Evolutionary conservation across 2,113 vertebrate genomes (phyloP), one percentile per base, ranked within the genome.

Genomic region (Stigmatopora nigra): DNA sequence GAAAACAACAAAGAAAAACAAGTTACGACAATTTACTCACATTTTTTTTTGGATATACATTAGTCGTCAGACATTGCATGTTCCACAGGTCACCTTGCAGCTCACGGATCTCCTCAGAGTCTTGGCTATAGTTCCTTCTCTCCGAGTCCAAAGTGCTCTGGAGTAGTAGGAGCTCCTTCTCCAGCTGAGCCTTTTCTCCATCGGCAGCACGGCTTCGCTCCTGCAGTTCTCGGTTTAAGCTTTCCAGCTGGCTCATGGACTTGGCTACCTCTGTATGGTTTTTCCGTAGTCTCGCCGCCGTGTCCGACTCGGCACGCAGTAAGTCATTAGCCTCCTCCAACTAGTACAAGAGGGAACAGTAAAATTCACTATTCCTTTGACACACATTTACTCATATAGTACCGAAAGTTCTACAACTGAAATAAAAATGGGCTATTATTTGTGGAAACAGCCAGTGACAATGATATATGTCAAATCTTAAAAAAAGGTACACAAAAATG

Each of bases 51-150:
- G 46, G 53, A 20, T 14, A 35, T 13, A 22, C 1, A 6, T 61
- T 15, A 1, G 19, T 5, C 5, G n/a, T 44, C 11, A 14, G 17
- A 45, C 20, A 45, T 15, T 11, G 19, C 13, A 12, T 5, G n/a
- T 20, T 22, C 49, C 13, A n/a, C 31, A 20, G 3, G 15, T 77
- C 91, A 99, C 97, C 97, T 89, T 98, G 94, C 65, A 97, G 91
- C 56, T 99, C 94, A 64, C 90, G 92, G 88, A 98, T 98, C 89
- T 98, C 94, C 89, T 99, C 96, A 7, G 96, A 98, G 78, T 93
- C 95, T 73, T 94, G 93, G 81, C 91, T 95, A 85, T 90, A 92
- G 88, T 93, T 95, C 70, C 95, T 92, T 85, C 93, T 88, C 85
- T 99, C 97, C 0, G 93, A 92, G 82, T 99, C 96, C 82, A 98